Evolutionary conservation across 2,888 invertebrate genomes (phyloP).

Genomic region (Drosophila koepferae): DNA sequence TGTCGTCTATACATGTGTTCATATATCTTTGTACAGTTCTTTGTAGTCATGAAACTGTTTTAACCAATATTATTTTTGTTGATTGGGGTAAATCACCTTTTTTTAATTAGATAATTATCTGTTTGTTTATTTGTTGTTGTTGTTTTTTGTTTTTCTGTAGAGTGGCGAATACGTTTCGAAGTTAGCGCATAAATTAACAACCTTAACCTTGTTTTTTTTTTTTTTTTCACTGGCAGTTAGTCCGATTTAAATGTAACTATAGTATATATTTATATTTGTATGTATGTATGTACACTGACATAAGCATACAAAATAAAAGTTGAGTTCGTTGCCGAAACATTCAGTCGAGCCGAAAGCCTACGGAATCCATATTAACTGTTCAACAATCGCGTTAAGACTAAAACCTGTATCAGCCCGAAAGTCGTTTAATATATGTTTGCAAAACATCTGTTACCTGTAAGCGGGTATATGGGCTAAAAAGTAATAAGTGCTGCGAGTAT

Average conservation of each 20-base stretch:
- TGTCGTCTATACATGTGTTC: not conserved
- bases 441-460: not conserved
- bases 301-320: not conserved
- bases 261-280: not conserved
- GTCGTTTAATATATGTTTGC: slow-evolving; percentile 35
- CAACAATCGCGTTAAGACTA: slow-evolving; percentile 60
- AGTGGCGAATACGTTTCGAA: slow-evolving; percentile 47
- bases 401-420: slow-evolving; percentile 25
- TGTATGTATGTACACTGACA: slow-evolving; percentile 9
- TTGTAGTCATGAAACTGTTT: not conserved
- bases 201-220: slow-evolving; percentile 16
- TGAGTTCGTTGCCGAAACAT: slow-evolving; percentile 16
- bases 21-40: not conserved
- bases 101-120: not conserved
- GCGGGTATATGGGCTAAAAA: slow-evolving; percentile 7
- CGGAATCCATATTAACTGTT: slow-evolving; percentile 48
- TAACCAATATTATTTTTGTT: not conserved
- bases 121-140: slow-evolving; percentile 5
- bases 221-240: not conserved
- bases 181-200: slow-evolving; percentile 6
- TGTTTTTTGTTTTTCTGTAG: slow-evolving; percentile 3
- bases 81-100: slow-evolving; percentile 58
- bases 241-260: not conserved
- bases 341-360: slow-evolving; percentile 20
- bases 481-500: not conserved